Base-by-base conservation (phyloP, 2,113 vertebrate genomes). In the Helogale parvula region DNA sequence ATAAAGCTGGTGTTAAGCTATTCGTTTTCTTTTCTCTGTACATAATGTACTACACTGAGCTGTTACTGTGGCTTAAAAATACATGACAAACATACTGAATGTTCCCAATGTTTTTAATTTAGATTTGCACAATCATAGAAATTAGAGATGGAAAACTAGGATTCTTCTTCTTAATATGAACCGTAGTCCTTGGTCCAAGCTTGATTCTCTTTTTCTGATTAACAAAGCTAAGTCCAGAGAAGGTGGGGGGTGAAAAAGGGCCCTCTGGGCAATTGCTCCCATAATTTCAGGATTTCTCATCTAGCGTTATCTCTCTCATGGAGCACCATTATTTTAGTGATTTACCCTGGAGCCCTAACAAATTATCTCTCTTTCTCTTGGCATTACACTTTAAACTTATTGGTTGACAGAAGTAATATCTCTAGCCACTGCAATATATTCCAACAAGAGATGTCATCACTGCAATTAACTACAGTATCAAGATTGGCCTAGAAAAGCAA, bases 41-140 rank as follows among this genome's bases (percentile, higher is more conserved):
- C 71, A 91, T 93, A 95, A 79, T 85, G 93, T 96, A 94, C 93
- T 96, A 88, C 29, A 10, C 63, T 97, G 29, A 41, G 8, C 23
- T 89, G 63, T 82, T 31, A 2, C 52, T 93, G 93, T 96, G 79
- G 94, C 94, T 98, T 97, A 93, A 97, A 98, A 98, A 94, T 50
- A 93, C 21, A 95, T 63, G 31, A 71, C 31, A 16, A 97, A 93
- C 69, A 92, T 95, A 97, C 96, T 92, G 83, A 97, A 95, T 16
- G 3, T 35, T 97, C 88, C 82, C 81, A 74, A 29, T 93, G 54
- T 95, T 98, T 98, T 98, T 93, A 94, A 66, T 93, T 96, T 98
- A 97, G 96, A 97, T 97, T 98, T 93, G 50, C 92, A 96, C 89
- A 97, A 97, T 96, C 93, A 88, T 57, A 97, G 91, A 96, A 97